Conservation (phyloP, 2,113 vertebrate genomes). For the Platichthys flesus region DNA sequence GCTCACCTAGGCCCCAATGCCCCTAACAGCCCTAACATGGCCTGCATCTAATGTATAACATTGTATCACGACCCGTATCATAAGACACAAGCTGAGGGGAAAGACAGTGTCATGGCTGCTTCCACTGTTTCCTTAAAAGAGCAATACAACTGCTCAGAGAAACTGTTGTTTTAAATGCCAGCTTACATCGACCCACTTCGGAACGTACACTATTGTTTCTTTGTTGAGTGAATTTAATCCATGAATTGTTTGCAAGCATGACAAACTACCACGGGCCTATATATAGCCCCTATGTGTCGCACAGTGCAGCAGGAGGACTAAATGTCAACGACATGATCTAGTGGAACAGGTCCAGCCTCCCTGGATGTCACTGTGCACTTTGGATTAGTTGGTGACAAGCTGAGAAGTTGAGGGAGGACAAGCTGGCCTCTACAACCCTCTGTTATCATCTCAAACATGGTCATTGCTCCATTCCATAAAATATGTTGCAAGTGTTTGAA, state of each 20-base stretch:
- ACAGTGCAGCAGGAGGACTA: conserved; percentile 44
- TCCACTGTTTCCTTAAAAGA: conserved; percentile 19
- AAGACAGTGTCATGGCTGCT: conserved; percentile 8
- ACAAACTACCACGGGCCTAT: conserved; percentile 58
- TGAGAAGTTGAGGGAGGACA: conserved; percentile 30
- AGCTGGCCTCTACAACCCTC: neutral
- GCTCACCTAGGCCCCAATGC: neutral
- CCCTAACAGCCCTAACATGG: conserved; percentile 13
- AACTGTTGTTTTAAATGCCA: conserved; percentile 75
- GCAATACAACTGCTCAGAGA: conserved; percentile 42
- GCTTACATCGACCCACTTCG: conserved; percentile 65
- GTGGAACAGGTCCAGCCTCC: conserved; percentile 44
- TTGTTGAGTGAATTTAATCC: conserved; percentile 62
- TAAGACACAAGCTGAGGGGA: neutral
- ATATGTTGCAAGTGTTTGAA: neutral
- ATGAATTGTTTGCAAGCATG: conserved; percentile 63
- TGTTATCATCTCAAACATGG: neutral
- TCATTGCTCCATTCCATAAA: neutral
- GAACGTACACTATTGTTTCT: conserved; percentile 45
- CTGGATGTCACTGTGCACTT: conserved; percentile 28
- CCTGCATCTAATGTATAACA: neutral
- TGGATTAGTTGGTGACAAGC: conserved; percentile 41
- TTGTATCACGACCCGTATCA: neutral
- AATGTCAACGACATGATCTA: conserved; percentile 66
- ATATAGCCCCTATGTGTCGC: neutral